phyloP scores from a whole-genome alignment of 2,888 invertebrate species.

The Scaptodrosophila latifasciaeformis region DNA sequence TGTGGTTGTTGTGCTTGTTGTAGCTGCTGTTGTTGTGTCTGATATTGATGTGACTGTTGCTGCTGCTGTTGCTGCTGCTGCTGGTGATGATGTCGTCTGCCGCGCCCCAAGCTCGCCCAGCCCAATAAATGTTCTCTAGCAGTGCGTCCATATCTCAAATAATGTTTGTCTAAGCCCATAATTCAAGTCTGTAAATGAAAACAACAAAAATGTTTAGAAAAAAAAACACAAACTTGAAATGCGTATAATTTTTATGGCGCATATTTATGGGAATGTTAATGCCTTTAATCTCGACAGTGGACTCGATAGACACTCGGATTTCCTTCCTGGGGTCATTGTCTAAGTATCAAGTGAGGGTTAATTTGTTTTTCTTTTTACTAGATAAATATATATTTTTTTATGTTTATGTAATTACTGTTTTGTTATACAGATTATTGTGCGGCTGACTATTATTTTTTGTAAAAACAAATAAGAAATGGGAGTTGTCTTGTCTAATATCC shows the following conservation, averaged over 20 bases:
- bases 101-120: constrained; percentile 71
- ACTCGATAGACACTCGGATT: constrained; percentile 3
- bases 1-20: constrained; percentile 30
- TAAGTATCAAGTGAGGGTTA: constrained; percentile 13
- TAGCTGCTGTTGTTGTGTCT: constrained; percentile 27
- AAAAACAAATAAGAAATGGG: no score
- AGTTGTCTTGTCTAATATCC: no score
- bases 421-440: no score
- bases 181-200: constrained; percentile 63
- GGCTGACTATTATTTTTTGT: no score
- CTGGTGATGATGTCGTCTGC: constrained; percentile 36
- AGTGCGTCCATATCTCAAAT: constrained; percentile 84
- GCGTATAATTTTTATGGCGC: constrained; percentile 19
- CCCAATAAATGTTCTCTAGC: constrained; percentile 85
- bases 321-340: constrained; percentile 35
- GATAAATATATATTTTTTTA: no score
- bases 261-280: constrained; percentile 41
- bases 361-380: no score
- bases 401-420: no score
- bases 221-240: constrained; percentile 12
- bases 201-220: constrained; percentile 16
- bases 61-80: constrained; percentile 31
- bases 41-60: constrained; percentile 22
- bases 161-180: constrained; percentile 86
- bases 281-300: constrained; percentile 19